Conservation (phyloP, 2,797 vertebrate genomes). For the Danio kyathit region DNA sequence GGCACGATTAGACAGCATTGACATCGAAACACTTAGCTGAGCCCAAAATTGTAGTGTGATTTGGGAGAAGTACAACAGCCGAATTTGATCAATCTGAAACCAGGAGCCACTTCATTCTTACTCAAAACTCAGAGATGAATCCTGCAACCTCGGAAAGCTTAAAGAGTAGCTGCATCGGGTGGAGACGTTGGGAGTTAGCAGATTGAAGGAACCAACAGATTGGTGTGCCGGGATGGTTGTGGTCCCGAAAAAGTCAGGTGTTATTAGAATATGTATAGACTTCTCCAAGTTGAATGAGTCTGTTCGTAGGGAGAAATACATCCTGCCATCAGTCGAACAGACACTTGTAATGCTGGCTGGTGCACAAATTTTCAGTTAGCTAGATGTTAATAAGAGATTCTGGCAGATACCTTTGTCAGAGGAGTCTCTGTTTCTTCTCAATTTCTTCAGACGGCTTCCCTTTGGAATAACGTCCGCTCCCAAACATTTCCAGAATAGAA, state of each 20-base stretch:
- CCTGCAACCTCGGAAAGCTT: conserved; percentile 24
- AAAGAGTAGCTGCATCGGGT: conserved; percentile 33
- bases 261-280: conserved; percentile 27
- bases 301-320: not conserved
- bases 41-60: conserved; percentile 36
- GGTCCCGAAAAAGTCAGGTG: conserved; percentile 17
- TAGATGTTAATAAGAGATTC: no score
- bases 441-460: no score
- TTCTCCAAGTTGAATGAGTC: conserved; percentile 33
- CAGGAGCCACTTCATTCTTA: conserved; percentile 14
- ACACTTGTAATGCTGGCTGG: no score
- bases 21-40: conserved; percentile 9
- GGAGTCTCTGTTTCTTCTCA: no score
- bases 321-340: no score
- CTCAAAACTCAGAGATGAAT: conserved; percentile 34
- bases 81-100: conserved; percentile 43
- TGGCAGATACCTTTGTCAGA: no score
- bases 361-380: no score
- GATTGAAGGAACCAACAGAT: no score
- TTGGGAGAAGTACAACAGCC: conserved; percentile 14
- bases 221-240: conserved; percentile 50
- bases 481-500: no score
- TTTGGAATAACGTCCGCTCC: no score
- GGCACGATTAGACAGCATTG: conserved; percentile 10
- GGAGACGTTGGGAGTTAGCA: conserved; percentile 41